Evolutionary conservation across 35 echinoderm and acorn worm species (phyloP), one percentile per base, ranked within the genome.

Genomic region (Heliocidaris tuberculata): DNA sequence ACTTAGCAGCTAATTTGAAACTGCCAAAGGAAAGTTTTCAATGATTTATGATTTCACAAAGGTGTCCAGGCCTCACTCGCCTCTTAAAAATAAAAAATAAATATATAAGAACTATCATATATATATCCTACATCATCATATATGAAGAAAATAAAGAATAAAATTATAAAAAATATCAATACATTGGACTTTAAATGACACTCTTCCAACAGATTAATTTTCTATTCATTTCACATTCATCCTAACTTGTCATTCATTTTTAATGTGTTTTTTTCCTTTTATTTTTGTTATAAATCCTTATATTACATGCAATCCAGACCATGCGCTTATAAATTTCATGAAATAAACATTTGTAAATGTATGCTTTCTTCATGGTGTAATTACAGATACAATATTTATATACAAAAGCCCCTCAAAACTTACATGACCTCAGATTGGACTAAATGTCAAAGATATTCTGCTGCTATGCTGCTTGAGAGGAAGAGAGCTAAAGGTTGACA

Each of bases 101-200:
- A 78, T 78, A 78, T 78, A 78, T 19, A 78, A 78, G 65, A 78
- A 78, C 65, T 78, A 78, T 78, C 27, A 78, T 78, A 78, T 78
- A 78, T 78, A 78, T 78, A 78, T 78, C 65, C 65, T 78, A 78
- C 65, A 78, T 78, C 65, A 78, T 78, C 65, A 78, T 78, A 78
- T 78, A 78, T 78, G 65, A 78, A 78, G 65, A 27, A 78, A 78
- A 78, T n/a, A 78, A 78, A 70, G 60, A 24, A 16, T 24, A 70
- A 78, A 78, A 27, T 27, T n/a, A 78, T 19, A 78, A 27, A 78
- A 78, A 78, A 78, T 78, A 78, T 8, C 19, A 78, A 78, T 78
- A 78, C 65, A 78, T 7, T 78, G 65, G 65, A 78, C 27, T n/a
- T 78, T 21, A n/a, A 78, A 78, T 6, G 65, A 78, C 27, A 78